Evolutionary conservation across 1,140 invertebrate species (phyloP), one percentile per base, ranked within the genome.

Genomic region (Drosophila arawakana): DNA sequence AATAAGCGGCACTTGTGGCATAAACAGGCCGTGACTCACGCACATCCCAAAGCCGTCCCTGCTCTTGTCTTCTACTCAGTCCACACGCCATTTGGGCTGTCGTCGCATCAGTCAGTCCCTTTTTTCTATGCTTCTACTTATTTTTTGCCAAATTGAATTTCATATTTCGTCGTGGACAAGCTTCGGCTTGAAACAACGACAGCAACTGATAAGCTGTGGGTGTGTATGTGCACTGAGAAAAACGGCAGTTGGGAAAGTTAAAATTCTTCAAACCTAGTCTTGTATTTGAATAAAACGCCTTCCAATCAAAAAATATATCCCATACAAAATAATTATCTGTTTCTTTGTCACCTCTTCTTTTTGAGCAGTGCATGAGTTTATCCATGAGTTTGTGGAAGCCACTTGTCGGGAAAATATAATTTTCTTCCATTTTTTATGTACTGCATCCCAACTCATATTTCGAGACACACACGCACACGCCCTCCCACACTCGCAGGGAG

Each of bases 331-430:
- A 15, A 15, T 15, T 15, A 25, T 25, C 25, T 25, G 25, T 4
- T 2, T 3, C 4, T 2, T 3, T 3, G n/a, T n/a, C 25, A 30
- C 25, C 4, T 30, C 25, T 30, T 3, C 18, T 30, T 30, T 30
- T 30, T 30, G 25, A 3, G 25, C 25, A 30, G 25, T 30, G 25
- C 25, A 76, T 73, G 43, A 37, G 46, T 15, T 55, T 43, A 37
- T 1, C 13, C 15, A n/a, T 15, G 55, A 21, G 73, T 74, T 81
- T 81, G 78, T 69, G 63, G 63, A 66, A 61, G 79, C 79, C 75
- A 86, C 82, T 85, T 81, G 81, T 73, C 76, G 61, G 34, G 57
- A 9, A 79, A 88, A 82, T 86, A 86, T 70, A 75, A 85, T 81
- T 54, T 54, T 54, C 30, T 13, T 15, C 13, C 35, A 35, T 79